These are phyloP conservation scores for Alviniconcha strummeri DNA, from an alignment of 2,888 invertebrate species.

Conservation along the genomic window DNA sequence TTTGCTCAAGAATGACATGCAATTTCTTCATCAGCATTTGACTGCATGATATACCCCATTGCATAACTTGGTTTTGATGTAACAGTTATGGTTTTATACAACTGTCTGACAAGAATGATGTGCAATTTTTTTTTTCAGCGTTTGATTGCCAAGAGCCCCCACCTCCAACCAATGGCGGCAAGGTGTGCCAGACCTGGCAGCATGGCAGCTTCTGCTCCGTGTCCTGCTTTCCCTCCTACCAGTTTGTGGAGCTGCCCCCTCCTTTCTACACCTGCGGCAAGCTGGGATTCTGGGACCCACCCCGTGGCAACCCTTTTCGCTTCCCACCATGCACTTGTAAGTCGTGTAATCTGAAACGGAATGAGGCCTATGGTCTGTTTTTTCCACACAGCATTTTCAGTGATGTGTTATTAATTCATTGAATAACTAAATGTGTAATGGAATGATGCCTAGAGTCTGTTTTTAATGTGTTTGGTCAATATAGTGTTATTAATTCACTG, in stretches of 20 bases:
- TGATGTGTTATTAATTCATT: no score
- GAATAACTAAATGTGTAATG: background rate
- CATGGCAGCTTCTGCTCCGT: conserved; percentile 58
- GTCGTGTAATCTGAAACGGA: background rate
- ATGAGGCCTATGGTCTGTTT: no score
- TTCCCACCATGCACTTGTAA: conserved; percentile 63
- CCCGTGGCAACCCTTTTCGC: conserved; percentile 54
- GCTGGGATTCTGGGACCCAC: conserved; percentile 91
- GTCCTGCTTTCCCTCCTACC: conserved; percentile 63
- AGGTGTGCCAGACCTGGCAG: conserved; percentile 49
- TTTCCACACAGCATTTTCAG: no score
- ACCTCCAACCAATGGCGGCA: conserved; percentile 50
- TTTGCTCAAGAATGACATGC: no score
- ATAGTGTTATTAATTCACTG: no score
- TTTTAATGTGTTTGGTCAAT: no score
- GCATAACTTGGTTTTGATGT: no score
- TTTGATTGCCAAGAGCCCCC: conserved; percentile 55
- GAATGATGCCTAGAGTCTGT: background rate
- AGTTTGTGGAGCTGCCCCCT: conserved; percentile 93
- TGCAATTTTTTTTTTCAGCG: conserved; percentile 44
- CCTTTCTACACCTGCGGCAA: conserved; percentile 98
- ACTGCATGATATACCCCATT: no score
- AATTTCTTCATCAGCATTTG: no score
- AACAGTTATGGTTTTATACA: no score
- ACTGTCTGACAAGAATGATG: no score